These are phyloP conservation scores for Heliothis virescens DNA, from an alignment of 1,140 invertebrate species.

Conservation along the genomic window DNA sequence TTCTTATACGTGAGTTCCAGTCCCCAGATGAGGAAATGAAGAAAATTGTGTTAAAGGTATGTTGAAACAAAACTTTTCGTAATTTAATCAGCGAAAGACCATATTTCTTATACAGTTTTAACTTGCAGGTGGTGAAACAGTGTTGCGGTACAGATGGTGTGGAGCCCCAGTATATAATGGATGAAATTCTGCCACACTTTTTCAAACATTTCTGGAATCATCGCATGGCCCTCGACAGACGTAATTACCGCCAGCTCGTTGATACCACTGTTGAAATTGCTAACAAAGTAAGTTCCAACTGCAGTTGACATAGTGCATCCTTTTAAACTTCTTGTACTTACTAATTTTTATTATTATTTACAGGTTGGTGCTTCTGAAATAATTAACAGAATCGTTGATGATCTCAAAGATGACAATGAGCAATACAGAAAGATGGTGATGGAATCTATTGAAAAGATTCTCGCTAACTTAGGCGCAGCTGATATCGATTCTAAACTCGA, in stretches of 20 bases:
- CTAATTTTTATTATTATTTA: conserved; percentile 22
- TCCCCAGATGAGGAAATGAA: conserved; percentile 99
- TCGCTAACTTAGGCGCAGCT: conserved; percentile 98
- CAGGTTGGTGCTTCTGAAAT: conserved; percentile 98
- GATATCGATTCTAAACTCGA: conserved; percentile 99
- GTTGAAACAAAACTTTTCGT: not conserved
- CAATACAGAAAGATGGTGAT: conserved; percentile 99
- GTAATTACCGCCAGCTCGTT: conserved; percentile 99
- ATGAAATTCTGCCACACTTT: conserved; percentile 99
- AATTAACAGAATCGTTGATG: conserved; percentile 99
- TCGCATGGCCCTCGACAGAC: conserved; percentile 98
- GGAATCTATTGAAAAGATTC: conserved; percentile 99
- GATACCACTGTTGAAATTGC: conserved; percentile 99
- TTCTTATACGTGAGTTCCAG: conserved; percentile 99
- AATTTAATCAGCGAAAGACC: not conserved
- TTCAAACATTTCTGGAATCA: conserved; percentile 99
- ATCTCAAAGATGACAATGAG: conserved; percentile 99
- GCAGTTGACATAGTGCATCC: conserved; percentile 18
- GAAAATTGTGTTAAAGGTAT: conserved; percentile 99
- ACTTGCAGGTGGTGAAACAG: conserved; percentile 97
- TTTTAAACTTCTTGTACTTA: conserved; percentile 28
- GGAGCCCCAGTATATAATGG: conserved; percentile 99
- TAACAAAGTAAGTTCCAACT: conserved; percentile 90
- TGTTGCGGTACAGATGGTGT: conserved; percentile 99
- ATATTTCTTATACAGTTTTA: conserved; percentile 8